Evolutionary conservation across 2,888 invertebrate species (phyloP), one percentile per base, ranked within the genome.

Genomic region (Caenorhabditis doughertyi): DNA sequence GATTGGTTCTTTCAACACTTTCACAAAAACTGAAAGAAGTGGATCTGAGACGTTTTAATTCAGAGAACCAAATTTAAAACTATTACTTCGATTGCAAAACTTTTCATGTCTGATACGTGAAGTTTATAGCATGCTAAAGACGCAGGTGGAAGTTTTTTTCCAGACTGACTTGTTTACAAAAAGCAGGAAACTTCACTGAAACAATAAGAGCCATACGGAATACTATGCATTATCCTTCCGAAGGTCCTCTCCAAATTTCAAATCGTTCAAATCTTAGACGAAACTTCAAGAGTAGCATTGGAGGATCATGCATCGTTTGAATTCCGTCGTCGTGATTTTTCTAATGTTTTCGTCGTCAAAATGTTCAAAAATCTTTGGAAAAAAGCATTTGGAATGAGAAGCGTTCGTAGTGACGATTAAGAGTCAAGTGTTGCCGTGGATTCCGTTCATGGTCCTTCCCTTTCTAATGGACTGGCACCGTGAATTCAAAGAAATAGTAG

Each of bases 401-500:
- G 51, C 23, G 39, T 65, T 65, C 65, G 23, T 32, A 5, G 64
- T 23, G 47, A 47, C 47, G 65, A 68, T 68, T 53, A 18, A 49
- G 71, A 35, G 60, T 13, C 25, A 39, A 62, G 51, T 73, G 73
- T 73, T 73, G 64, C 73, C 55, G 53, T 39, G 73, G 64, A 35
- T 39, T 60, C 60, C 51, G 21, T 23, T 16, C 47, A 29, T 55
- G 42, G 47, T 25, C 60, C 60, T 44, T 56, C 9, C 39, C 23
- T 39, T 56, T 29, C 64, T 67, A 74, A 74, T 74, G 74, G 74
- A 74, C 74, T 55, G 42, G 55, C 65, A 64, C 42, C 53, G 23
- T 42, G 2, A n/a, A 53, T 21, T 29, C 32, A 32, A 13, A 16
- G 67, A 74, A 42, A 56, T 21, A 67, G 65, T 49, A 49, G 11